A percentile compares a stretch with the other conserved stretches of the same genome.
phyloP scores from a whole-genome alignment of 2,888 invertebrate species.

The Miltochrista miniata region DNA sequence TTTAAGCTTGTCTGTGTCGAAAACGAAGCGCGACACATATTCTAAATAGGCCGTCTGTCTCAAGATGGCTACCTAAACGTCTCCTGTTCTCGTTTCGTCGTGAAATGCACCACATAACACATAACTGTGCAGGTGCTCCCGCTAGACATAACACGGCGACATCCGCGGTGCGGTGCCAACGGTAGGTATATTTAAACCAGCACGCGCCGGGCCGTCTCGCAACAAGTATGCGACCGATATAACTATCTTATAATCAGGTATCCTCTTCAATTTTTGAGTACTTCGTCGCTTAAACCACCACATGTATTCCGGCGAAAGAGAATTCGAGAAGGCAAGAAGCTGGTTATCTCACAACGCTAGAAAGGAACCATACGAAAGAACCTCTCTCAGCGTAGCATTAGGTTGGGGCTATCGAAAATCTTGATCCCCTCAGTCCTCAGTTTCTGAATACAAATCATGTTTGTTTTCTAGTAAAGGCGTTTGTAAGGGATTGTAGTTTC shows the following conservation, averaged over 20 bases:
- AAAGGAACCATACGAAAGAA: too few relatives aligned
- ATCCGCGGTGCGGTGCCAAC: slow-evolving; percentile 48
- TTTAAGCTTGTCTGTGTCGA: too few relatives aligned
- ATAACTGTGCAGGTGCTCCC: slow-evolving; percentile 34
- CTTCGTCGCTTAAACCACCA: neutral
- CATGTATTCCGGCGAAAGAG: too few relatives aligned
- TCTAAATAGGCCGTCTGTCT: slow-evolving; percentile 15
- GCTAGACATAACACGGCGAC: slow-evolving; percentile 40
- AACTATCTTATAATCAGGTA: slow-evolving; percentile 38
- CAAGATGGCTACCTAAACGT: slow-evolving; percentile 18
- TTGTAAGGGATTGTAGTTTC: too few relatives aligned
- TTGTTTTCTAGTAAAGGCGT: too few relatives aligned
- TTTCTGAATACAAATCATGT: too few relatives aligned
- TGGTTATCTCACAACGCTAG: too few relatives aligned
- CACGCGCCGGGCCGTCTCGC: slow-evolving; percentile 60
- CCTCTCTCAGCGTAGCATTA: too few relatives aligned
- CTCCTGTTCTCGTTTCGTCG: neutral
- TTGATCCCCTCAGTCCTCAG: too few relatives aligned
- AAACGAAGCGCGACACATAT: slow-evolving; percentile 6
- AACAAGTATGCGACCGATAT: slow-evolving; percentile 39
- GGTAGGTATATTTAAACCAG: slow-evolving; percentile 38
- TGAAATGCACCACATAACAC: slow-evolving; percentile 7
- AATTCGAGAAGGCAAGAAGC: too few relatives aligned
- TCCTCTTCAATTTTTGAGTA: slow-evolving; percentile 1
- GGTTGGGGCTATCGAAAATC: too few relatives aligned